These are phyloP conservation scores for Pseudobourletiella spinata DNA, from an alignment of 1,140 invertebrate genomes.

Conservation along the genomic window DNA sequence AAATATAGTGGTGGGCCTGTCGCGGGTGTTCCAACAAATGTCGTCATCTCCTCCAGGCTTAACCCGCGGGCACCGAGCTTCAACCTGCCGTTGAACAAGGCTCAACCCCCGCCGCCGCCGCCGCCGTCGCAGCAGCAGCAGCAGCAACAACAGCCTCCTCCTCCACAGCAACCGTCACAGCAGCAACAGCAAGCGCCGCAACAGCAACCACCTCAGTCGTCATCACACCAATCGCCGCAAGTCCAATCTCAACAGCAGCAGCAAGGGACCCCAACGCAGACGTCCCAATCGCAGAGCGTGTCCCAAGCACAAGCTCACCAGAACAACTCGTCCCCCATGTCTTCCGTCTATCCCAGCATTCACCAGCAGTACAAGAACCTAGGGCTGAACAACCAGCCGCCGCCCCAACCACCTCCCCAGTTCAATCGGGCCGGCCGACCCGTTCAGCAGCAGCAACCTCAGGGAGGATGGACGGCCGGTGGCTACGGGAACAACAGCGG, in stretches of 20 bases:
- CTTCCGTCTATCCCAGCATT: not conserved
- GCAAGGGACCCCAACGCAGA: not conserved
- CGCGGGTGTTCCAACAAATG: conserved; percentile 34
- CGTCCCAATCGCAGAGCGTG: not conserved
- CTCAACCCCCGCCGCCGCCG: conserved; percentile 33
- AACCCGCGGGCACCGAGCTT: conserved; percentile 84
- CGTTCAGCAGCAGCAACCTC: conserved; percentile 10
- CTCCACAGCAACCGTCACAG: conserved; percentile 12
- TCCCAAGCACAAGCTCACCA: too few relatives aligned
- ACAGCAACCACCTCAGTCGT: conserved; percentile 7
- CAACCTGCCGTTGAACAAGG: conserved; percentile 42
- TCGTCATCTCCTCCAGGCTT: conserved; percentile 55
- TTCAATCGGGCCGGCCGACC: conserved; percentile 4
- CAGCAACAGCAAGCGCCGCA: not conserved
- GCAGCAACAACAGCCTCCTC: conserved; percentile 14
- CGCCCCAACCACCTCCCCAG: not conserved
- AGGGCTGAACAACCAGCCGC: conserved; percentile 2
- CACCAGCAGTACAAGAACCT: conserved; percentile 18
- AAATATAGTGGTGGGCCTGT: conserved; percentile 13
- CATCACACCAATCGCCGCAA: conserved; percentile 1
- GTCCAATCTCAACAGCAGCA: not conserved
- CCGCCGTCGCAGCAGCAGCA: conserved; percentile 14
- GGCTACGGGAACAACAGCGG: not conserved
- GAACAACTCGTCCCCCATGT: not conserved
- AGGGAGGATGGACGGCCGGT: conserved; percentile 3